Percentiles rank a stretch among this genome's conserved stretches.
Evolutionary conservation across 2,888 invertebrate genomes (phyloP).

Genomic region (Microctonus aethiopoides): DNA sequence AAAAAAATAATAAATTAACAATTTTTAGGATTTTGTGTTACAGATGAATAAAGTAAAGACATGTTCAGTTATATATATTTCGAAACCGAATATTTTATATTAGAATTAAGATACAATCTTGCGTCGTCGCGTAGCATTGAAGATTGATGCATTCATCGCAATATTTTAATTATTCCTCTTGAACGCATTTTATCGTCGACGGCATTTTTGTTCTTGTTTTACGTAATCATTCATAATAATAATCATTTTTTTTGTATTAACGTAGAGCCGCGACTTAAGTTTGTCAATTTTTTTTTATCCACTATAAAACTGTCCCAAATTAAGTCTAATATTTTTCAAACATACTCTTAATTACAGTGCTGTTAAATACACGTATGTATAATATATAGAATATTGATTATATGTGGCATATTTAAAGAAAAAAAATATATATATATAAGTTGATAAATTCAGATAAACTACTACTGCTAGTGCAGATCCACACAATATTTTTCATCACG

Average conservation of each 20-base stretch:
- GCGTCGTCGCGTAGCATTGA: slow-evolving; percentile 56
- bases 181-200: slow-evolving; percentile 34
- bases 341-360: slow-evolving; percentile 47
- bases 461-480: slow-evolving; percentile 22
- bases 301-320: slow-evolving; percentile 26
- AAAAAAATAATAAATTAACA: slow-evolving; percentile 39
- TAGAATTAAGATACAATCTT: slow-evolving; percentile 63
- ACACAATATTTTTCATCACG: neutral
- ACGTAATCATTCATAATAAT: neutral
- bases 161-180: slow-evolving; percentile 50
- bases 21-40: slow-evolving; percentile 59
- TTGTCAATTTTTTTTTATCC: slow-evolving; percentile 25
- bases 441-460: slow-evolving; percentile 25
- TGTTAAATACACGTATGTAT: slow-evolving; percentile 49
- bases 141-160: slow-evolving; percentile 46
- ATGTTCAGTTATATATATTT: slow-evolving; percentile 60
- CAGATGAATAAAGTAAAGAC: slow-evolving; percentile 64
- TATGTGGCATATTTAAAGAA: slow-evolving; percentile 42
- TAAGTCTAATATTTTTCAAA: slow-evolving; percentile 34
- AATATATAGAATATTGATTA: slow-evolving; percentile 45
- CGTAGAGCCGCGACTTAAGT: neutral
- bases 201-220: slow-evolving; percentile 2
- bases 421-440: slow-evolving; percentile 31
- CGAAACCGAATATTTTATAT: slow-evolving; percentile 61
- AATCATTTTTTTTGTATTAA: neutral